phyloP scores from a whole-genome alignment of 1,140 invertebrate species.

The Aleiodes sp. region DNA sequence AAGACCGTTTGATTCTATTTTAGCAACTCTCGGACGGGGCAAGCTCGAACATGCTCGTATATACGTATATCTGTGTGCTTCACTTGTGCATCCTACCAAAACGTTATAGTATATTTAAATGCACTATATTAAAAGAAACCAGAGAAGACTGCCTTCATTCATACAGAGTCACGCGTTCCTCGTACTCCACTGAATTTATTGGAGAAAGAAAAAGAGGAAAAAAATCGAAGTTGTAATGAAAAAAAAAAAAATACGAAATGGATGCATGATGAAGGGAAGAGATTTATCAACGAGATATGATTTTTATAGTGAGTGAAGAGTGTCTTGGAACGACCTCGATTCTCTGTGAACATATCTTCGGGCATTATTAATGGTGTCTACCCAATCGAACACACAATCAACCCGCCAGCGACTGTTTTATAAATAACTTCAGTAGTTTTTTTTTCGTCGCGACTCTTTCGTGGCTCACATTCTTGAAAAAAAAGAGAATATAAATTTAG shows the following conservation, averaged over 20 bases:
- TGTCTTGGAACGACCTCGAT: slow-evolving; percentile 30
- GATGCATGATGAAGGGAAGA: background rate
- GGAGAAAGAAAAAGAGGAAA: background rate
- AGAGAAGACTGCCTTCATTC: background rate
- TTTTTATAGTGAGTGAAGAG: background rate
- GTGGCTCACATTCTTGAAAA: slow-evolving; percentile 6
- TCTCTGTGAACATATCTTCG: slow-evolving; percentile 33
- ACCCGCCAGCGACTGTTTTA: slow-evolving; percentile 43
- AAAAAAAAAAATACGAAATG: background rate
- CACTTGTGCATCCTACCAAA: background rate
- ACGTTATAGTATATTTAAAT: background rate
- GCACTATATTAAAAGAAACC: background rate
- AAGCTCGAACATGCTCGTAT: no score
- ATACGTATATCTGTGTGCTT: background rate
- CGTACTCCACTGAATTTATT: background rate
- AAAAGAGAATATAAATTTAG: no score
- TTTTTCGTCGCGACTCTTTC: slow-evolving; percentile 37
- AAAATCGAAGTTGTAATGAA: background rate
- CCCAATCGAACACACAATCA: slow-evolving; percentile 45
- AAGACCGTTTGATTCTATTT: background rate
- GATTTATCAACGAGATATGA: background rate
- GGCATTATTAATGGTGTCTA: slow-evolving; percentile 54
- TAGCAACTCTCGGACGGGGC: background rate
- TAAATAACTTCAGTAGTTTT: slow-evolving; percentile 52
- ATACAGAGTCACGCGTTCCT: background rate